Evolutionary conservation across 2,797 vertebrate genomes (phyloP).

Genomic region (Limnodromus scolopaceus): DNA sequence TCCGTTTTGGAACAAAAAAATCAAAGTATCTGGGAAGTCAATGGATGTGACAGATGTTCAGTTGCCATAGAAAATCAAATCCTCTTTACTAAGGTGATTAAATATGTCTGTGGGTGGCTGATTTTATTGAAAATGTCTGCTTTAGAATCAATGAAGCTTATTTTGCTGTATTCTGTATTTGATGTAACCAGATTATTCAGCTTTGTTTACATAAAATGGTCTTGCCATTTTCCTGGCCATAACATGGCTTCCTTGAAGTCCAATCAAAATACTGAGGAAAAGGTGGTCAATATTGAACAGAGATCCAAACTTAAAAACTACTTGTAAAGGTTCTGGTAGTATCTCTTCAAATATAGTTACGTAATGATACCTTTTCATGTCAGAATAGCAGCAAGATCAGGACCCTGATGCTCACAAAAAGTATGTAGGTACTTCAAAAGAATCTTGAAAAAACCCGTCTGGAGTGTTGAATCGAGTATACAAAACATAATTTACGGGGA

Average conservation of each 20-base stretch:
- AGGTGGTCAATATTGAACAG: background rate
- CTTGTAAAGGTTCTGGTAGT: background rate
- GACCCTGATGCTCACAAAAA: background rate
- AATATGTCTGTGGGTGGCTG: background rate
- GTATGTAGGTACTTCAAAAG: background rate
- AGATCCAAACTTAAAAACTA: background rate
- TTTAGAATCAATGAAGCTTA: background rate
- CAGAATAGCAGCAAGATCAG: background rate
- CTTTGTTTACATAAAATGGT: background rate
- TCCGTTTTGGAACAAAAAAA: background rate
- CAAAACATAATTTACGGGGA: background rate
- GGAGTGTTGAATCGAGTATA: background rate
- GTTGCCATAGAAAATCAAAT: conserved; percentile 35
- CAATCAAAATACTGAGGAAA: background rate
- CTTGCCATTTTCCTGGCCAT: background rate
- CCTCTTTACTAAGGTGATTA: conserved; percentile 2
- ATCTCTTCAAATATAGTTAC: background rate
- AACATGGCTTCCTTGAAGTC: background rate
- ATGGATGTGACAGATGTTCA: background rate
- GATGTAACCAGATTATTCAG: background rate
- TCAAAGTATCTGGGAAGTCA: background rate
- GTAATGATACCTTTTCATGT: background rate
- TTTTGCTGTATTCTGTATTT: background rate
- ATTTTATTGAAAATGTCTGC: conserved; percentile 14
- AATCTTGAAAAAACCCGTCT: background rate